Conservation (phyloP, 2,113 vertebrate genomes). For the Mirza zaza region DNA sequence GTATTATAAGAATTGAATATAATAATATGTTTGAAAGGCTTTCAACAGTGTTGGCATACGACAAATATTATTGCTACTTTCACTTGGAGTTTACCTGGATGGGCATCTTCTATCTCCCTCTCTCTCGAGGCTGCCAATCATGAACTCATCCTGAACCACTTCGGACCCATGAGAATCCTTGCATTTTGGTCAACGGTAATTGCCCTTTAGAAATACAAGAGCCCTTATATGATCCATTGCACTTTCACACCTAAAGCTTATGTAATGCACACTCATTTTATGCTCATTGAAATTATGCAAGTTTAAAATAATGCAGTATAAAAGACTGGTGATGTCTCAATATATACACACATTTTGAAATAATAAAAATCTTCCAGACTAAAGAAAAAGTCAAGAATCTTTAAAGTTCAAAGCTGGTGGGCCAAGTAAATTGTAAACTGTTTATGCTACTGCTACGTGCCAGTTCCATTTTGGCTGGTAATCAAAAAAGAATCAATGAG, state of each 20-base stretch:
- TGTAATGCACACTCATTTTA: background rate
- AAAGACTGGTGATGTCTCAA: background rate
- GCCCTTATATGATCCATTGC: background rate
- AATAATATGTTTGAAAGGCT: background rate
- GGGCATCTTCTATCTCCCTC: background rate
- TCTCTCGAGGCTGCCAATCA: background rate
- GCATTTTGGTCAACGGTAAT: background rate
- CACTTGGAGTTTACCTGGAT: background rate
- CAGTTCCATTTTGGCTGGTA: background rate
- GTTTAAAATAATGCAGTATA: background rate
- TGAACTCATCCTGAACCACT: background rate
- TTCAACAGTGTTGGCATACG: background rate
- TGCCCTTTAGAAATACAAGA: background rate
- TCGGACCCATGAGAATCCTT: background rate
- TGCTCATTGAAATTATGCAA: background rate
- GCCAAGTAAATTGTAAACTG: background rate
- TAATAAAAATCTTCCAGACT: constrained; percentile 6
- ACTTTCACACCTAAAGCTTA: background rate
- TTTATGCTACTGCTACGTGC: background rate
- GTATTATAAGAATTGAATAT: background rate
- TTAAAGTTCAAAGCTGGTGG: background rate
- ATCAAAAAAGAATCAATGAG: background rate
- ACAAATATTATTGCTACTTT: background rate
- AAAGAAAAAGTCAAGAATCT: background rate
- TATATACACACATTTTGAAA: background rate